Evolutionary conservation across 2,797 vertebrate species (phyloP).

Genomic region (Leuciscus waleckii): DNA sequence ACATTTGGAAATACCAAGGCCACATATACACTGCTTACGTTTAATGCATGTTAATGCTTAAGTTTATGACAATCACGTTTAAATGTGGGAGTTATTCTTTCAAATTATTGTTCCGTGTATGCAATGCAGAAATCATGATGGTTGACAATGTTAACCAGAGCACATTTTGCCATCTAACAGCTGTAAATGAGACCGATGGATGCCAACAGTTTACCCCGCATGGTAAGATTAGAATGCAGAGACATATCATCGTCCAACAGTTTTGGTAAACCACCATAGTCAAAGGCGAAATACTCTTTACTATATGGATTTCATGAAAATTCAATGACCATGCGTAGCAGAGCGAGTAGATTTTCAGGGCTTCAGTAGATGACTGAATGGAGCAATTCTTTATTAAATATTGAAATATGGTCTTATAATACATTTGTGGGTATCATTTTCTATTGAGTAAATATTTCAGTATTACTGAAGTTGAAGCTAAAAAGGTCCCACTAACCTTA

Average conservation of each 20-base stretch:
- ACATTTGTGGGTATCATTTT: background rate
- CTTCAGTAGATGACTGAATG: background rate
- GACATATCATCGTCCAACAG: background rate
- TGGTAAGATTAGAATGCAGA: background rate
- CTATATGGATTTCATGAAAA: background rate
- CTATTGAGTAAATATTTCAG: background rate
- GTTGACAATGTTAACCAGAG: background rate
- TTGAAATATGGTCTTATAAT: background rate
- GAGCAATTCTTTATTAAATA: background rate
- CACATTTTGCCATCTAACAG: background rate
- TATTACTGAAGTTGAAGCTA: background rate
- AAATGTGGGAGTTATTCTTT: background rate
- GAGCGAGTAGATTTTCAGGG: background rate
- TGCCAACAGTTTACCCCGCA: background rate
- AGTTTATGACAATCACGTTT: background rate
- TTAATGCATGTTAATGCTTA: background rate
- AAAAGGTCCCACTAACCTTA: too few relatives aligned
- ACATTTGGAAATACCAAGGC: conserved; percentile 5
- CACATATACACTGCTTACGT: background rate
- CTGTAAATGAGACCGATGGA: background rate
- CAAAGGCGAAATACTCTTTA: background rate
- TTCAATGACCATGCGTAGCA: background rate
- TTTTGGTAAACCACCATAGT: background rate
- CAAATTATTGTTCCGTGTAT: background rate
- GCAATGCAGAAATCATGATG: background rate